A percentile compares a stretch with the other conserved stretches of the same genome.
phyloP scores from a whole-genome alignment of 1,140 invertebrate species.

The Meteorus sp. region DNA sequence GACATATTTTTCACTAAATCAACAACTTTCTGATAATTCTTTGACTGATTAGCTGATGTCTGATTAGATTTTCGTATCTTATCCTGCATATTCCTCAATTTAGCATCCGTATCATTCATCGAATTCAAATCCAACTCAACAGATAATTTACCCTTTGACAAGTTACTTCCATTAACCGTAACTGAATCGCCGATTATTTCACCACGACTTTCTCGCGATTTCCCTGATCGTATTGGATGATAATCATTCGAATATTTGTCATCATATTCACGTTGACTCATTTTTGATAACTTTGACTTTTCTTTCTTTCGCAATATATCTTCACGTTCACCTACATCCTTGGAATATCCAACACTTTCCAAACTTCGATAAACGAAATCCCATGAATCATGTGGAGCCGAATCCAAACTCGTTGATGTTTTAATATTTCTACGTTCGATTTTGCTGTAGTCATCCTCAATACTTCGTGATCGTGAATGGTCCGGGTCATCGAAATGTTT shows the following conservation, averaged over 20 bases:
- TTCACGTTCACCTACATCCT: slow-evolving; percentile 66
- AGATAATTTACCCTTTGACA: slow-evolving; percentile 36
- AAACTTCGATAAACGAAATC: slow-evolving; percentile 78
- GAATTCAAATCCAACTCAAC: slow-evolving; percentile 37
- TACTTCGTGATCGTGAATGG: slow-evolving; percentile 27
- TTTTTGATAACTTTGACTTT: slow-evolving; percentile 34
- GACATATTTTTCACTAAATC: slow-evolving; percentile 9
- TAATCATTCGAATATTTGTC: slow-evolving; percentile 31
- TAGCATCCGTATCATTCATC: slow-evolving; percentile 26
- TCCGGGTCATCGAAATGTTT: slow-evolving; percentile 39
- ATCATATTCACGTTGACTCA: slow-evolving; percentile 26
- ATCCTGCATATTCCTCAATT: slow-evolving; percentile 14
- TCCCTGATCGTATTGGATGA: too few species aligned
- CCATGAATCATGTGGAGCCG: slow-evolving; percentile 55
- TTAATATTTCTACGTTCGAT: slow-evolving; percentile 23
- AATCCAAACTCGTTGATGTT: slow-evolving; percentile 23
- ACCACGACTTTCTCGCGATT: too few species aligned
- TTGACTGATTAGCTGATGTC: slow-evolving; percentile 11
- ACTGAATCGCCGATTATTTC: too few species aligned
- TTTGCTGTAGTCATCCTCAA: slow-evolving; percentile 30
- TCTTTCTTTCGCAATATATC: slow-evolving; percentile 59
- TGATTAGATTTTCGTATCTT: slow-evolving; percentile 10
- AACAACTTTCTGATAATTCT: neutral
- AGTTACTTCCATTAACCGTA: slow-evolving; percentile 29
- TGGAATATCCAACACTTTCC: slow-evolving; percentile 72